Conservation (phyloP, 2,113 vertebrate species). For the Sander vitreus region DNA sequence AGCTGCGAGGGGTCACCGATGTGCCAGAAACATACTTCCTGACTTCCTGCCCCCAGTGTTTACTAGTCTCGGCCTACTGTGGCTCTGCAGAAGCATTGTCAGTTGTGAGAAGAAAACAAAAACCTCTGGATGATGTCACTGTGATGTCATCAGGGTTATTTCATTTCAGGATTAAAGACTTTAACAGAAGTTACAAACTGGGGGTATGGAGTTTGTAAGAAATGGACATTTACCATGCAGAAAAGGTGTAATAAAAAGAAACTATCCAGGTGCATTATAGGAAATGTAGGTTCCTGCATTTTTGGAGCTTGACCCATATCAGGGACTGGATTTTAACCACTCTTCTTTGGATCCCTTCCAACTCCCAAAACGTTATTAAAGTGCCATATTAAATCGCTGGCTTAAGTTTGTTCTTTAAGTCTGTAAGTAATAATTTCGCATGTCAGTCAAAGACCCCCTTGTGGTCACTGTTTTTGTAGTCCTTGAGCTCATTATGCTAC, state of each 20-base stretch:
- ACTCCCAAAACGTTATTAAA: not conserved
- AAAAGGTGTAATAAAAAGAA: not conserved
- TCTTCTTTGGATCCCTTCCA: not conserved
- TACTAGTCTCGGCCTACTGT: constrained; percentile 57
- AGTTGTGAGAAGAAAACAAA: not conserved
- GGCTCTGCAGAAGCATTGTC: not conserved
- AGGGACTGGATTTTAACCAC: not conserved
- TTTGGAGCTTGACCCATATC: not conserved
- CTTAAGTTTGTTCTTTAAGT: not conserved
- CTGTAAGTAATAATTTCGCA: not conserved
- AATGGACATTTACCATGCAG: not conserved
- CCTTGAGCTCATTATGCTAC: not conserved
- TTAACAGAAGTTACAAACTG: not conserved
- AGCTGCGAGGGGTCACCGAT: constrained; percentile 58
- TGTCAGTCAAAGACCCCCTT: not conserved
- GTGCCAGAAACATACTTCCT: constrained; percentile 73
- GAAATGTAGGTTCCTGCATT: not conserved
- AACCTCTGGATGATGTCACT: not conserved
- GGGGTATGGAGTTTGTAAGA: too few species aligned
- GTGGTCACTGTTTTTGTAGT: not conserved
- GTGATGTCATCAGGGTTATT: not conserved
- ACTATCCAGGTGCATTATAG: not conserved
- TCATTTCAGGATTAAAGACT: not conserved
- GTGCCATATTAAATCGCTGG: not conserved
- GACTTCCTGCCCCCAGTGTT: constrained; percentile 69